A percentile compares a stretch with the other conserved stretches of the same genome.
Evolutionary conservation across 2,113 vertebrate genomes (phyloP).

Genomic region (Aegithalos caudatus): DNA sequence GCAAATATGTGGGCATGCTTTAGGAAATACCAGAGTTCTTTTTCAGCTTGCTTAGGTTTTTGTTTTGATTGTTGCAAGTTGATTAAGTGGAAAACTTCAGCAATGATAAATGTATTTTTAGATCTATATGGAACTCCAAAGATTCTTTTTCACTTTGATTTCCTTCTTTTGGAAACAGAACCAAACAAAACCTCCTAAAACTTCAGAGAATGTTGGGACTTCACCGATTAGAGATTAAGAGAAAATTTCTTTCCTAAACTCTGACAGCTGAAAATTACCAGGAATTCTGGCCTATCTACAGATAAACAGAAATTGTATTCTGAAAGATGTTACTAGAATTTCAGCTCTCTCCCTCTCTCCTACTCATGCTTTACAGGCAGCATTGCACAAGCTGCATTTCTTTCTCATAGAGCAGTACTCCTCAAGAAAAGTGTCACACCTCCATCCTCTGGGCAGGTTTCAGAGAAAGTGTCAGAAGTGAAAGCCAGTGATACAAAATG

Average conservation of each 20-base stretch:
- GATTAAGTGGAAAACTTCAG: neutral
- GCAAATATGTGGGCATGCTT: conserved; percentile 33
- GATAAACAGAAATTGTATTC: neutral
- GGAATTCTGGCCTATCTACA: neutral
- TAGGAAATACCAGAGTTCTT: neutral
- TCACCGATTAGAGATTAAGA: neutral
- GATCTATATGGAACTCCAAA: neutral
- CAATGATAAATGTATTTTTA: neutral
- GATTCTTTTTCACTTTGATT: neutral
- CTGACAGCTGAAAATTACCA: neutral
- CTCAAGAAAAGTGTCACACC: neutral
- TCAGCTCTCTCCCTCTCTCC: neutral
- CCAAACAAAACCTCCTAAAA: rapidly evolving
- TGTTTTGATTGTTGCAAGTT: neutral
- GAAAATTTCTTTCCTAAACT: neutral
- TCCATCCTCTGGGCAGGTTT: neutral
- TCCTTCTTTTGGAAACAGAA: neutral
- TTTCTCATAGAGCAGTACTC: neutral
- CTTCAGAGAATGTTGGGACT: neutral
- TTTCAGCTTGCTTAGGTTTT: neutral
- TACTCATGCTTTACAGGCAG: neutral
- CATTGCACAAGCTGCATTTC: neutral
- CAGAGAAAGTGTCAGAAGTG: neutral
- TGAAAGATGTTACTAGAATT: neutral
- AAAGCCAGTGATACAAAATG: neutral